Evolutionary conservation across 2,113 vertebrate species (phyloP).

Genomic region (Syngnathus floridae): DNA sequence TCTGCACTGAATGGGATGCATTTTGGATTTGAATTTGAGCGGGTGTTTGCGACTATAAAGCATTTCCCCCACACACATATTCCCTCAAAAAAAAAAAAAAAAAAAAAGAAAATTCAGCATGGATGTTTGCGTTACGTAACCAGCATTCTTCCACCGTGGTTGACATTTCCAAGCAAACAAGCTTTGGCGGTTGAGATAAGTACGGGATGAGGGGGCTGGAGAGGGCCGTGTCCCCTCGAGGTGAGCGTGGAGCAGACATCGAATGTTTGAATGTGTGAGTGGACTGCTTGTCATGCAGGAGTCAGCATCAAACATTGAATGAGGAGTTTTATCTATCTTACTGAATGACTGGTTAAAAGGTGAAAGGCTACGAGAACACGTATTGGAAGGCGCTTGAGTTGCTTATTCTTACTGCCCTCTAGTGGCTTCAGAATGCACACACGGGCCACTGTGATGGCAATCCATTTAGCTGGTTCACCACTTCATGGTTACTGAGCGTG

Average conservation of each 20-base stretch:
- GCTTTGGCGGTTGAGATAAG: constrained; percentile 50
- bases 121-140: constrained; percentile 59
- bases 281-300: constrained; percentile 8
- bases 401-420: constrained; percentile 46
- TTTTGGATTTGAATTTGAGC: constrained; percentile 32
- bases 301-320: constrained; percentile 21
- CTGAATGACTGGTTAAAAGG: constrained; percentile 2
- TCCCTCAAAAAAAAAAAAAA: constrained; percentile 23
- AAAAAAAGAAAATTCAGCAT: constrained; percentile 10
- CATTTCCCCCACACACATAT: constrained; percentile 43
- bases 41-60: constrained; percentile 46
- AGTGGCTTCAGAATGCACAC: constrained; percentile 21
- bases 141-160: constrained; percentile 32
- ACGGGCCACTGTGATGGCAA: constrained; percentile 1
- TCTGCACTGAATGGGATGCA: constrained; percentile 19
- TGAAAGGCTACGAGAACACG: background rate
- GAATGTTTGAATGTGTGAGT: constrained; percentile 39
- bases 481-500: too few relatives aligned
- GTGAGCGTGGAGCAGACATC: constrained; percentile 34
- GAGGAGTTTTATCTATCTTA: background rate
- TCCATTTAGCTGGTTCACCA: background rate
- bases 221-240: constrained; percentile 43
- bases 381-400: constrained; percentile 4
- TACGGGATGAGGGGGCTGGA: constrained; percentile 26
- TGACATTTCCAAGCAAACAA: constrained; percentile 59